Conservation (phyloP, 37 sponge, comb jelly and placozoan genomes). For the Haliclona indistincta region DNA sequence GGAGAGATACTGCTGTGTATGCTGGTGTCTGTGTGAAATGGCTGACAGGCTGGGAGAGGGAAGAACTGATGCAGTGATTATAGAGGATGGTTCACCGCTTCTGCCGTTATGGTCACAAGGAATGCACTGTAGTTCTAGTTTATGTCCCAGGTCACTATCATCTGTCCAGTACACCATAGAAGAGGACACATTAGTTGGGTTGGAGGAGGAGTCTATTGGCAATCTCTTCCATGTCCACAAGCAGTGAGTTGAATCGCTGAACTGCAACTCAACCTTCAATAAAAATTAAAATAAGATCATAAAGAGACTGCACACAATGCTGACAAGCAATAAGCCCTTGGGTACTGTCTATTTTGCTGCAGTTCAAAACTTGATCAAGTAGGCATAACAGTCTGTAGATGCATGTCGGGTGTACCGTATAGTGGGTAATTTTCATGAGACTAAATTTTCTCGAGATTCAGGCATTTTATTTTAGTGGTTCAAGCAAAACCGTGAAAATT, state of each 20-base stretch:
- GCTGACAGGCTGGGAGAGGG: slow-evolving; percentile 4
- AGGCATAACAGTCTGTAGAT: not conserved
- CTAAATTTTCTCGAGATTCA: too few relatives aligned
- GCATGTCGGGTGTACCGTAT: not conserved
- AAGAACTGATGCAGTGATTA: slow-evolving; percentile 8
- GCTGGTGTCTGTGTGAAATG: slow-evolving; percentile 36
- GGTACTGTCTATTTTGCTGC: not conserved
- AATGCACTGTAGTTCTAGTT: slow-evolving; percentile 57
- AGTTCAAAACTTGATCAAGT: not conserved
- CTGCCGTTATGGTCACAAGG: slow-evolving; percentile 40
- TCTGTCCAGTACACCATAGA: slow-evolving; percentile 58
- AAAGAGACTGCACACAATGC: too few relatives aligned
- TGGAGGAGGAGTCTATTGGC: not conserved
- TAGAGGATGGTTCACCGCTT: slow-evolving; percentile 9
- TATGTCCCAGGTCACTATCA: slow-evolving; percentile 41
- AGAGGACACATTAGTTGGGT: too few relatives aligned
- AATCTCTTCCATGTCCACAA: slow-evolving; percentile 57
- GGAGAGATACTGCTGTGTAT: slow-evolving; percentile 30
- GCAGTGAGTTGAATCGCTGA: slow-evolving; percentile 35
- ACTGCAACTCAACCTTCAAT: slow-evolving; percentile 57
- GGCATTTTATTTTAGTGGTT: slow-evolving; percentile 7
- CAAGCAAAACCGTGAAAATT: too few relatives aligned
- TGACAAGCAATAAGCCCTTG: not conserved
- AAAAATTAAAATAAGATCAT: too few relatives aligned
- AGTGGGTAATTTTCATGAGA: slow-evolving; percentile 4